Conservation (phyloP, 2,113 vertebrate genomes). For the Diphyllodes magnificus region DNA sequence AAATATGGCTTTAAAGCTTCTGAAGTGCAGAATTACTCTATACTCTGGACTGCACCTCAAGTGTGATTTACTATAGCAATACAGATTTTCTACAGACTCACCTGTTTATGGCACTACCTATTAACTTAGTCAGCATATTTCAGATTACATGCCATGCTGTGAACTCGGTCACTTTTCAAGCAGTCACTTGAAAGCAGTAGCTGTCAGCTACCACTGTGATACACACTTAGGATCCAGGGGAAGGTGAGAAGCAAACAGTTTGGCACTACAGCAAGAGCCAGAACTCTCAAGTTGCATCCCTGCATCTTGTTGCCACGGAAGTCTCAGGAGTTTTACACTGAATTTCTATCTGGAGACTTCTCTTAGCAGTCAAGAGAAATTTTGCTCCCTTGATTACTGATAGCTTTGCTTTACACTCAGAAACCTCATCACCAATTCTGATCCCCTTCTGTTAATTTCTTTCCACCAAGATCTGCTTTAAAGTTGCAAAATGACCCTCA, state of each 20-base stretch:
- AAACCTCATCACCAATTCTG: background rate
- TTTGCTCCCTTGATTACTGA: background rate
- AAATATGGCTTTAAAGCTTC: background rate
- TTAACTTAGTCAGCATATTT: background rate
- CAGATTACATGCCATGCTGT: background rate
- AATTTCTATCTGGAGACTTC: background rate
- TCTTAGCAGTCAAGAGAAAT: background rate
- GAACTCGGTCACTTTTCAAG: background rate
- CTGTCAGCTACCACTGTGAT: background rate
- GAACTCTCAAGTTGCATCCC: background rate
- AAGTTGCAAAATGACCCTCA: background rate
- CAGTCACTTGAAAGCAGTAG: background rate
- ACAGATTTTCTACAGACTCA: background rate
- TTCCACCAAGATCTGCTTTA: background rate
- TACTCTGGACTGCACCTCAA: background rate
- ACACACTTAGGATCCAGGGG: background rate
- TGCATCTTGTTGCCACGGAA: background rate
- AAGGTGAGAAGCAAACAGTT: background rate
- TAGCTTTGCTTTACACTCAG: background rate
- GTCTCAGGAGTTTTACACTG: background rate
- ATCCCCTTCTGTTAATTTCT: background rate
- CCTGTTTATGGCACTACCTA: background rate
- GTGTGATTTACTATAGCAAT: background rate
- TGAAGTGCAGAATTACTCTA: background rate
- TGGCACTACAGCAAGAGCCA: background rate